phyloP scores from a whole-genome alignment of 2,113 vertebrate species.

The Bujurquina vittata region DNA sequence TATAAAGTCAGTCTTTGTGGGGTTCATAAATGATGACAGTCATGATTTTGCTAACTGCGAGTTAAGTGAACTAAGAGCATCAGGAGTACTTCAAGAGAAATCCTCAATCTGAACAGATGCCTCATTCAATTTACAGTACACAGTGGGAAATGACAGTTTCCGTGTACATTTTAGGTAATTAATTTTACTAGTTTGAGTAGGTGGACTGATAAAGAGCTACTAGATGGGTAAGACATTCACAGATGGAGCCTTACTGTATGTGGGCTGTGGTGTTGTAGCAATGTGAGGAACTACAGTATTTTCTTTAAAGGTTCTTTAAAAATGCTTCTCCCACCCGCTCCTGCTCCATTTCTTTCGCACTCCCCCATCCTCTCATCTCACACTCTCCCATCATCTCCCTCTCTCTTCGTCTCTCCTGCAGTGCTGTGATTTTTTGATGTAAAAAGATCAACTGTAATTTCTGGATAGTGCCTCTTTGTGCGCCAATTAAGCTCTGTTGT shows the following conservation, averaged over 20 bases:
- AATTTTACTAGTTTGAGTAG: conserved; percentile 2
- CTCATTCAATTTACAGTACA: neutral
- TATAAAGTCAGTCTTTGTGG: neutral
- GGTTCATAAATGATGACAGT: neutral
- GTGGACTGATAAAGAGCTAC: conserved; percentile 16
- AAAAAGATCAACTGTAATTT: conserved; percentile 36
- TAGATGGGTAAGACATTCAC: neutral
- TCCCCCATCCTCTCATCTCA: conserved; percentile 33
- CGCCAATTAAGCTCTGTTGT: conserved; percentile 32
- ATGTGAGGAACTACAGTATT: conserved; percentile 38
- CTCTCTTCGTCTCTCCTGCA: conserved; percentile 19
- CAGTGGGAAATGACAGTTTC: neutral
- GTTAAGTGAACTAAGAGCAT: neutral
- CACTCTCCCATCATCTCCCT: neutral
- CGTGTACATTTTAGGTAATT: neutral
- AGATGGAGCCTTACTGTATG: conserved; percentile 47
- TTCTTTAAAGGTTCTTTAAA: conserved; percentile 31
- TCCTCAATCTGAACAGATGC: neutral
- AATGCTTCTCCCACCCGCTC: conserved; percentile 39
- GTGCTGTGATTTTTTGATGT: conserved; percentile 20
- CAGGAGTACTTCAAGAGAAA: neutral
- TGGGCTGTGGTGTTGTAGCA: conserved; percentile 51
- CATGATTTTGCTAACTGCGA: neutral
- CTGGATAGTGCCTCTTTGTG: conserved; percentile 24
- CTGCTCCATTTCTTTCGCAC: conserved; percentile 22